Evolutionary conservation across 2,113 vertebrate genomes (phyloP).

Genomic region (Hymenochirus boettgeri): DNA sequence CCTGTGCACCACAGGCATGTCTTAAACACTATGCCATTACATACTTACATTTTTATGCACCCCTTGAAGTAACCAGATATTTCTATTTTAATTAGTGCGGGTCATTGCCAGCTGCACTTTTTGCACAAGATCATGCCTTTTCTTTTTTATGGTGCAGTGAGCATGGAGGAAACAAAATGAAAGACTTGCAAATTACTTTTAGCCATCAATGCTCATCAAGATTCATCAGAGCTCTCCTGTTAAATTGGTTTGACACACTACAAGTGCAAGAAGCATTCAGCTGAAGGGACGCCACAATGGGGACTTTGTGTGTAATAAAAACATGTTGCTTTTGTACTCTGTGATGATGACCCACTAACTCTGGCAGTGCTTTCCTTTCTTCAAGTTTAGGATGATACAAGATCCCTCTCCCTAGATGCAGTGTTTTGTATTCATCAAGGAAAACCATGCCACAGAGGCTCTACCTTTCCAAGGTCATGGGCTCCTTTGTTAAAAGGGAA

Average conservation of each 20-base stretch:
- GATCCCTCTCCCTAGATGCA: neutral
- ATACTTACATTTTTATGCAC: conserved; percentile 29
- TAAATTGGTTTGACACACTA: conserved; percentile 39
- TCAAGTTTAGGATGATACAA: neutral
- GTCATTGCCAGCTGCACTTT: conserved; percentile 32
- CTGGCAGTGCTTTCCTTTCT: conserved; percentile 11
- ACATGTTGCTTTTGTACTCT: conserved; percentile 25
- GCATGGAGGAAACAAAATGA: conserved; percentile 32
- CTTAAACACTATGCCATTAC: conserved; percentile 3
- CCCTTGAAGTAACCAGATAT: conserved; percentile 25
- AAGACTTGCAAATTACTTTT: conserved; percentile 36
- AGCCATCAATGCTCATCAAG: conserved; percentile 33
- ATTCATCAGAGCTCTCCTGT: conserved; percentile 33
- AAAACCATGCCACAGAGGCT: neutral
- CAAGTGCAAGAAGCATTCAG: conserved; percentile 40
- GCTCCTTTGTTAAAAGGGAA: no score
- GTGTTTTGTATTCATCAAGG: neutral
- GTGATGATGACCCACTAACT: conserved; percentile 29
- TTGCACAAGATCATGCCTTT: conserved; percentile 36
- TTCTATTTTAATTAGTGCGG: conserved; percentile 26
- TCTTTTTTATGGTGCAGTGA: conserved; percentile 37
- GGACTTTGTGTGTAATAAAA: conserved; percentile 24
- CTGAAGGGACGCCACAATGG: conserved; percentile 28
- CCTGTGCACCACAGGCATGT: neutral
- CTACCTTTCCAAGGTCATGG: neutral